A percentile compares a stretch with the other conserved stretches of the same genome.
phyloP scores from a whole-genome alignment of 2,797 vertebrate species.

The Neomorphus geoffroyi region DNA sequence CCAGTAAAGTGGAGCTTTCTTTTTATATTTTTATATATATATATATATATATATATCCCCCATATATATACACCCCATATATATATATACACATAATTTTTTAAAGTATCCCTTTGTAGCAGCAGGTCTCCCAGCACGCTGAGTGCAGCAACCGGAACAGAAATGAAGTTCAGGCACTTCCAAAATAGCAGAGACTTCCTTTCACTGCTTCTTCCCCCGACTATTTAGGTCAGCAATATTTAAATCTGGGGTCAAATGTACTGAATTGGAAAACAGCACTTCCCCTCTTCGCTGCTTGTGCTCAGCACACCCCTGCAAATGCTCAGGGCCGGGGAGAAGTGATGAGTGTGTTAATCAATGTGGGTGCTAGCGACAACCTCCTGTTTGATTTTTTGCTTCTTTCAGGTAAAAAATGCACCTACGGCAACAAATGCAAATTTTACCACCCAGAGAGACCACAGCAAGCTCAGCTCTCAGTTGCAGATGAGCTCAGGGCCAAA shows the following conservation, averaged over 20 bases:
- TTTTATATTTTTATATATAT: too few species aligned
- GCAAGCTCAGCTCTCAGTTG: constrained; percentile 84
- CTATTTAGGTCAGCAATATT: background rate
- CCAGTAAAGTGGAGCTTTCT: background rate
- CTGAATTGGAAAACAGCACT: background rate
- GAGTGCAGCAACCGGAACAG: background rate
- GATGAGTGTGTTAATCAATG: fast-evolving
- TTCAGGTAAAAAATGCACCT: constrained; percentile 91
- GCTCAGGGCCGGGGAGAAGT: fast-evolving
- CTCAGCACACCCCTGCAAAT: background rate
- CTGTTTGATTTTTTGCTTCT: background rate
- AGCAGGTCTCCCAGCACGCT: background rate
- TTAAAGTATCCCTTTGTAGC: background rate
- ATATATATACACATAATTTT: too few species aligned
- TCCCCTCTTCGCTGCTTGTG: background rate
- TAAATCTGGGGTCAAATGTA: background rate
- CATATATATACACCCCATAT: too few species aligned
- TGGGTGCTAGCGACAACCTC: background rate
- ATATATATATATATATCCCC: too few species aligned
- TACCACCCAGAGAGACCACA: constrained; percentile 84
- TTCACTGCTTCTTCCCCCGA: background rate
- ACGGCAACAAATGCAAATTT: constrained; percentile 91
- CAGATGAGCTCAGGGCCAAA: constrained; percentile 87
- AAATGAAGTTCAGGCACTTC: background rate
- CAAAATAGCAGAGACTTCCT: constrained; percentile 7